A percentile compares a stretch with the other conserved stretches of the same genome.
Conservation (phyloP, 1,140 invertebrate species). For the Hypsibius dujardini region DNA sequence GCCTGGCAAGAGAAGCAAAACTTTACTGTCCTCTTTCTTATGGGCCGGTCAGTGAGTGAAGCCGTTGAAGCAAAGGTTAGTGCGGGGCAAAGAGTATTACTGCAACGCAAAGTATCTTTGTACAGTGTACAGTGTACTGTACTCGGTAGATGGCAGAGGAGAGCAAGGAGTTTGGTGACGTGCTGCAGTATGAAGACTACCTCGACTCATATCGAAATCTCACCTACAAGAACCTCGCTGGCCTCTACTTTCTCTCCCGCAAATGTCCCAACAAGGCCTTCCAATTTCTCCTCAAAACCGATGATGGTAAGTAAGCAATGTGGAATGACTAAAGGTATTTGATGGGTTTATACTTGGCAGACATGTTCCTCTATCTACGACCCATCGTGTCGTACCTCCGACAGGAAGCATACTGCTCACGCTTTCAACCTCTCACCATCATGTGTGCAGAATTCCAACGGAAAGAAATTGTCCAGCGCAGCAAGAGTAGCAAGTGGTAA, state of each 20-base stretch:
- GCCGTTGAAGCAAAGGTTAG: background rate
- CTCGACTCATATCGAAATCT: conserved; percentile 60
- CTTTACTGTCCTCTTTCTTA: background rate
- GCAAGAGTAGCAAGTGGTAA: background rate
- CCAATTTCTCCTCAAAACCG: conserved; percentile 48
- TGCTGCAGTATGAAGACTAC: conserved; percentile 62
- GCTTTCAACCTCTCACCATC: background rate
- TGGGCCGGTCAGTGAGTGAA: background rate
- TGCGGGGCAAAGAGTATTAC: background rate
- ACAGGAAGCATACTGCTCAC: background rate
- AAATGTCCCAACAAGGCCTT: conserved; percentile 42
- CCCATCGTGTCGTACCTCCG: conserved; percentile 7
- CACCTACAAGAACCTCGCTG: conserved; percentile 68
- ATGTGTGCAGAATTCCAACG: conserved; percentile 3
- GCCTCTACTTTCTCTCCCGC: conserved; percentile 56
- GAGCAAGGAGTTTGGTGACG: conserved; percentile 43
- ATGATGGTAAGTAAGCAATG: no score
- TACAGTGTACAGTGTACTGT: background rate
- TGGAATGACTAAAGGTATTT: no score
- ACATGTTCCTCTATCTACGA: conserved; percentile 36
- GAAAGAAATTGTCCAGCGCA: background rate
- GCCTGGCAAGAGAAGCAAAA: background rate
- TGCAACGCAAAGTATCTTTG: background rate
- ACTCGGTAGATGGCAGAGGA: conserved; percentile 40
- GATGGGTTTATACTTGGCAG: no score